These are phyloP conservation scores for Paramuricea clavata DNA, from an alignment of 92 coral and sea anemone genomes.

Conservation along the genomic window DNA sequence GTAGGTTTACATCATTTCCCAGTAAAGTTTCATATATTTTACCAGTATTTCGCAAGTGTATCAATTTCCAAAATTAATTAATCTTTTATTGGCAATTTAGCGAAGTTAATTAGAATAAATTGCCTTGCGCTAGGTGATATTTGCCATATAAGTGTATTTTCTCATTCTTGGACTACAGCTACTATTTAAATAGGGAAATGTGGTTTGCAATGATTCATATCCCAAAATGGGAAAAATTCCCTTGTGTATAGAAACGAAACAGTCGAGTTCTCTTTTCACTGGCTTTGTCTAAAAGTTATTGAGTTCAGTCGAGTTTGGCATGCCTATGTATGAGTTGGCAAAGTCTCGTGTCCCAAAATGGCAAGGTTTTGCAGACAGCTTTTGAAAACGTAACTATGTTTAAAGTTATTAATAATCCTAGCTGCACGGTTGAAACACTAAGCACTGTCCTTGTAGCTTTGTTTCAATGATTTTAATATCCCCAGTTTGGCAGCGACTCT, in stretches of 20 bases:
- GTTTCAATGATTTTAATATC: slow-evolving; percentile 14
- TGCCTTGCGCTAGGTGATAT: neutral
- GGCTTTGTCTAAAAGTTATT: neutral
- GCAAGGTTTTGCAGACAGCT: neutral
- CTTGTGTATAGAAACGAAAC: too few species aligned
- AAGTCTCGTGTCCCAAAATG: neutral
- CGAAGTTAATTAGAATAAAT: neutral
- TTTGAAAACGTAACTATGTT: neutral
- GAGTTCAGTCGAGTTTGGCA: neutral
- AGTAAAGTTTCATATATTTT: too few species aligned
- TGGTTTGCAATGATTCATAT: neutral
- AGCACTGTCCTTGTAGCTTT: slow-evolving; percentile 16
- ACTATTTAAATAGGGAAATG: too few species aligned
- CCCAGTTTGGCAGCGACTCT: neutral
- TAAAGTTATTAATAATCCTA: neutral
- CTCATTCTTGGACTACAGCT: too few species aligned
- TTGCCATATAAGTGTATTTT: neutral
- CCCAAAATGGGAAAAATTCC: neutral
- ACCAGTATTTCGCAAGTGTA: neutral
- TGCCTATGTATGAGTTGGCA: neutral
- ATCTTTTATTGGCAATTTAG: neutral
- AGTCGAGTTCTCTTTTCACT: neutral
- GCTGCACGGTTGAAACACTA: neutral
- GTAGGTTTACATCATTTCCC: too few species aligned
- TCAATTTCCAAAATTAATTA: neutral